Conservation (phyloP, 2,888 invertebrate species). For the Laspeyria flexula region DNA sequence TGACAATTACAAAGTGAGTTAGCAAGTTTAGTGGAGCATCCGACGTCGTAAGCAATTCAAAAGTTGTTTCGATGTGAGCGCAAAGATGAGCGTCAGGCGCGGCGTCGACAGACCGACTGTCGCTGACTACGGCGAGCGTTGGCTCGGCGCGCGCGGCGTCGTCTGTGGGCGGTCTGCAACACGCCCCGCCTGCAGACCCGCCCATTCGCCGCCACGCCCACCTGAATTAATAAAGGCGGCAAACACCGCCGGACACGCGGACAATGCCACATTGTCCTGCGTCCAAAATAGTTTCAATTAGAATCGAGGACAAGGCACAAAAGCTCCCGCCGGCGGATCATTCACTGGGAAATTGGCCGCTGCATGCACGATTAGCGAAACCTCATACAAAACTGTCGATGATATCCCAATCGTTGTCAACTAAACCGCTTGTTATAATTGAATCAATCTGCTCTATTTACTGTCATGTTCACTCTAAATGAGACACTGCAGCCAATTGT, state of each 20-base stretch:
- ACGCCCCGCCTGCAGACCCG: conserved; percentile 65
- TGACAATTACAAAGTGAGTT: conserved; percentile 19
- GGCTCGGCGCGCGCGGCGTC: conserved; percentile 59
- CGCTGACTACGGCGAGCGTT: conserved; percentile 29
- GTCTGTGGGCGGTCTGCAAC: conserved; percentile 50
- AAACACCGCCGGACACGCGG: conserved; percentile 84
- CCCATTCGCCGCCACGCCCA: conserved; percentile 75
- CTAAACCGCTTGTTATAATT: conserved; percentile 43
- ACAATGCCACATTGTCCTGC: conserved; percentile 83
- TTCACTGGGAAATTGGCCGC: conserved; percentile 77
- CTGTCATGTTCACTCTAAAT: neutral
- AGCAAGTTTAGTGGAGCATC: conserved; percentile 33
- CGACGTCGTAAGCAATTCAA: conserved; percentile 54
- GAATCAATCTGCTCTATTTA: conserved; percentile 16
- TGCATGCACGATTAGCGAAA: conserved; percentile 70
- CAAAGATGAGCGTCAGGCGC: conserved; percentile 69
- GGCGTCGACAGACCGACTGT: conserved; percentile 79
- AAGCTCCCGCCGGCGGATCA: conserved; percentile 74
- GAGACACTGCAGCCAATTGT: neutral
- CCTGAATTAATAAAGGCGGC: conserved; percentile 85
- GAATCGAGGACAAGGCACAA: conserved; percentile 80
- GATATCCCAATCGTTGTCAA: conserved; percentile 32
- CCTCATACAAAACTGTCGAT: conserved; percentile 51
- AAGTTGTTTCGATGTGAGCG: conserved; percentile 60
- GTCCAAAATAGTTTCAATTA: conserved; percentile 86